phyloP scores from a whole-genome alignment of 2,113 vertebrate genomes.

The Cebus imitator region DNA sequence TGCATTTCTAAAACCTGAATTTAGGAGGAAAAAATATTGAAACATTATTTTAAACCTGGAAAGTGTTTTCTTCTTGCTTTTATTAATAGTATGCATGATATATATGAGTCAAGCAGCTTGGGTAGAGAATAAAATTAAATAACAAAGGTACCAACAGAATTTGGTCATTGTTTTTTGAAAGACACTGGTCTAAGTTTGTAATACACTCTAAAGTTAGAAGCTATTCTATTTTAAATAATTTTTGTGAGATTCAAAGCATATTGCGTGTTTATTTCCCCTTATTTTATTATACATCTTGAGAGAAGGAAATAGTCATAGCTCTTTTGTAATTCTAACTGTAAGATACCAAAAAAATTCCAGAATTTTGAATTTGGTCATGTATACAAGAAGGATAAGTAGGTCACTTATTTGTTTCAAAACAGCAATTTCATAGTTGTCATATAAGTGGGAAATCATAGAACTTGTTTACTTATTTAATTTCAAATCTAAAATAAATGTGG shows the following conservation, averaged over 20 bases:
- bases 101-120: background rate
- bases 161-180: background rate
- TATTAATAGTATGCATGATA: background rate
- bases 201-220: background rate
- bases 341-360: background rate
- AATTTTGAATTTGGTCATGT: background rate
- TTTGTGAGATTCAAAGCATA: background rate
- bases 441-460: background rate
- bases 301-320: background rate
- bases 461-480: background rate
- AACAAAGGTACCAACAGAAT: background rate
- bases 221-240: background rate
- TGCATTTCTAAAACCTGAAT: background rate
- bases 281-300: background rate
- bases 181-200: background rate
- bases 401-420: background rate
- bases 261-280: background rate
- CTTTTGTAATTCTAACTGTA: background rate
- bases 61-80: background rate
- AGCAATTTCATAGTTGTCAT: background rate
- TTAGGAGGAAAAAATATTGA: background rate
- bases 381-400: background rate
- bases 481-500: background rate
- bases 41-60: background rate
- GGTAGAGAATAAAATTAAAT: background rate